These are phyloP conservation scores for Myxocyprinus asiaticus DNA, from an alignment of 2,113 vertebrate genomes.

Conservation along the genomic window DNA sequence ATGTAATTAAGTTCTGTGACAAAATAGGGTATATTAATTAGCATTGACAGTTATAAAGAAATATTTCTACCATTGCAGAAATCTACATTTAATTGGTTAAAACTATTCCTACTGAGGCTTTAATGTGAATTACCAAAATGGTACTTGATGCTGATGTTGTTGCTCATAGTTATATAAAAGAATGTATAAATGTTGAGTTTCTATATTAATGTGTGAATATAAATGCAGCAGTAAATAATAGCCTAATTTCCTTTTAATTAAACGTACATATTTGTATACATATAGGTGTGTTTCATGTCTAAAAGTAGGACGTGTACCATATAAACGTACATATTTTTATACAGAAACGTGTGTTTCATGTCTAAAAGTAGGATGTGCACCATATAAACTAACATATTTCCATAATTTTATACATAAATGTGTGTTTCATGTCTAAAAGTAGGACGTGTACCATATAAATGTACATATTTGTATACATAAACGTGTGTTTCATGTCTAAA, in stretches of 20 bases:
- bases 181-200: background rate
- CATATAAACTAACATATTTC: no score
- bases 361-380: no score
- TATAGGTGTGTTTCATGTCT: background rate
- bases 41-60: no score
- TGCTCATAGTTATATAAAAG: background rate
- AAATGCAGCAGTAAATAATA: background rate
- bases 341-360: no score
- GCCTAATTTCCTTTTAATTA: background rate
- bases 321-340: background rate
- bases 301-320: no score
- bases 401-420: no score
- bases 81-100: background rate
- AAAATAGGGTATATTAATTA: background rate
- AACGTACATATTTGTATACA: conserved; percentile 2
- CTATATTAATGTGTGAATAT: background rate
- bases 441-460: no score
- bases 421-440: no score
- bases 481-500: background rate
- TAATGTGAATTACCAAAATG: background rate
- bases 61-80: no score
- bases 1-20: background rate
- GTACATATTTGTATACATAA: conserved; percentile 5
- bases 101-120: background rate
- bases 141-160: conserved; percentile 1